A percentile compares a stretch with the other conserved stretches of the same genome.
phyloP scores from a whole-genome alignment of 2,888 invertebrate genomes.

The Cryptocephalus moraei region DNA sequence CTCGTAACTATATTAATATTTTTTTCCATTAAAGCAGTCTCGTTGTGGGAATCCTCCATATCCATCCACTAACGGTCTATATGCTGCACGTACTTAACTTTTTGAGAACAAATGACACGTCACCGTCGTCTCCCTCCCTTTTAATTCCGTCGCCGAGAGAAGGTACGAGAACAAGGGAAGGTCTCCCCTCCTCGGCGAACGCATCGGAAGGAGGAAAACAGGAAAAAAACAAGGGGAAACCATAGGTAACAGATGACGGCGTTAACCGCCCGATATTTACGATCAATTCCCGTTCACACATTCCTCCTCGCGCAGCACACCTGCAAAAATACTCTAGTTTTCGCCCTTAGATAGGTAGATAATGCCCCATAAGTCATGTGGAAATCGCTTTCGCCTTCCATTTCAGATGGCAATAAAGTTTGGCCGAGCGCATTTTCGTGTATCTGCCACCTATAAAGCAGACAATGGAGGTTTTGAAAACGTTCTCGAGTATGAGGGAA shows the following conservation, averaged over 20 bases:
- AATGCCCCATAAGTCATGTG: conserved; percentile 39
- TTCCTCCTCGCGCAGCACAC: conserved; percentile 29
- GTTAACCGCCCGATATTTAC: conserved; percentile 39
- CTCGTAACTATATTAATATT: no score
- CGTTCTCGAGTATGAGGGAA: not conserved
- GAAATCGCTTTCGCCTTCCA: conserved; percentile 39
- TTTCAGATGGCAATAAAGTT: conserved; percentile 38
- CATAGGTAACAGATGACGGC: conserved; percentile 39
- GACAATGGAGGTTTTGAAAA: not conserved
- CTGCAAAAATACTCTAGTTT: conserved; percentile 39
- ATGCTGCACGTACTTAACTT: no score
- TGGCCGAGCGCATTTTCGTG: conserved; percentile 28
- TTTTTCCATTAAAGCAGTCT: no score
- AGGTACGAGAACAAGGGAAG: no score
- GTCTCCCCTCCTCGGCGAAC: no score
- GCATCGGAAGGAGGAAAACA: no score
- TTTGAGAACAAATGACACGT: no score
- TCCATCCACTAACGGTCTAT: no score
- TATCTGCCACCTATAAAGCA: not conserved
- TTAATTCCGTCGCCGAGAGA: no score
- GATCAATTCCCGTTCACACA: conserved; percentile 35
- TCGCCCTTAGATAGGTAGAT: conserved; percentile 38
- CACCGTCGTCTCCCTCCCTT: not conserved
- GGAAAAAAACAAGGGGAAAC: conserved; percentile 14
- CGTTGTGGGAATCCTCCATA: no score